Percentiles rank a stretch among this genome's conserved stretches.
phyloP scores from a whole-genome alignment of 2,888 invertebrate species.

The Cosmopolites sordidus region DNA sequence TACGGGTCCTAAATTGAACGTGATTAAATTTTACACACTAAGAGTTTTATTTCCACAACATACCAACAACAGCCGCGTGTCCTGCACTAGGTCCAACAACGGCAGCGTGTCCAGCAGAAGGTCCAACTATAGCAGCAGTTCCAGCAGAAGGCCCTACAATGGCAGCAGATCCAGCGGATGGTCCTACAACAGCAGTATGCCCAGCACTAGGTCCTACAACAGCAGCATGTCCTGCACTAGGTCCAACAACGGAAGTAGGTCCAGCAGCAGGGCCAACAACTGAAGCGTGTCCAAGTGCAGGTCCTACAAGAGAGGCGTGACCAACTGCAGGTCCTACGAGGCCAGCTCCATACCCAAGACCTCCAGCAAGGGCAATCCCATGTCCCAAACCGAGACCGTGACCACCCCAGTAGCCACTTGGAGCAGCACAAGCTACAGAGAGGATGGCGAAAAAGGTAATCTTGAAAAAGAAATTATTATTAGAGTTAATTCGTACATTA shows the following conservation, averaged over 20 bases:
- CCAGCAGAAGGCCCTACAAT: slow-evolving; percentile 14
- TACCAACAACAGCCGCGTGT: slow-evolving; percentile 24
- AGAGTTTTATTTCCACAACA: background rate
- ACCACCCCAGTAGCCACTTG: slow-evolving; percentile 18
- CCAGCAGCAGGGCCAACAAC: slow-evolving; percentile 25
- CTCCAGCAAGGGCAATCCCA: slow-evolving; percentile 12
- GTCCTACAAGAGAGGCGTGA: slow-evolving; percentile 26
- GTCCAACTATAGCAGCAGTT: slow-evolving; percentile 10
- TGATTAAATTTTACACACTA: too few relatives aligned
- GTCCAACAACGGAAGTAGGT: slow-evolving; percentile 24
- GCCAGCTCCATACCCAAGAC: slow-evolving; percentile 23
- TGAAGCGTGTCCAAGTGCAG: slow-evolving; percentile 17
- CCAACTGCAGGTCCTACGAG: slow-evolving; percentile 25
- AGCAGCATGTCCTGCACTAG: slow-evolving; percentile 24
- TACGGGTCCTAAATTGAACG: too few relatives aligned
- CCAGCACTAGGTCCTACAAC: slow-evolving; percentile 27
- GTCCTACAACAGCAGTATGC: slow-evolving; percentile 5
- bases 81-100: slow-evolving; percentile 16
- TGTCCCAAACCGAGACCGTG: slow-evolving; percentile 1
- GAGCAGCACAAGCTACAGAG: slow-evolving; percentile 30
- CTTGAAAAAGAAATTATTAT: slow-evolving; percentile 9
- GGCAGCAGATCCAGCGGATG: slow-evolving; percentile 11
- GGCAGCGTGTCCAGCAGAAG: slow-evolving; percentile 4
- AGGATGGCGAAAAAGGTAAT: slow-evolving; percentile 29
- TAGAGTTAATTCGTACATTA: too few relatives aligned